Evolutionary conservation across 2,888 invertebrate genomes (phyloP), one percentile per base, ranked within the genome.

Genomic region (Pandemis heparana): DNA sequence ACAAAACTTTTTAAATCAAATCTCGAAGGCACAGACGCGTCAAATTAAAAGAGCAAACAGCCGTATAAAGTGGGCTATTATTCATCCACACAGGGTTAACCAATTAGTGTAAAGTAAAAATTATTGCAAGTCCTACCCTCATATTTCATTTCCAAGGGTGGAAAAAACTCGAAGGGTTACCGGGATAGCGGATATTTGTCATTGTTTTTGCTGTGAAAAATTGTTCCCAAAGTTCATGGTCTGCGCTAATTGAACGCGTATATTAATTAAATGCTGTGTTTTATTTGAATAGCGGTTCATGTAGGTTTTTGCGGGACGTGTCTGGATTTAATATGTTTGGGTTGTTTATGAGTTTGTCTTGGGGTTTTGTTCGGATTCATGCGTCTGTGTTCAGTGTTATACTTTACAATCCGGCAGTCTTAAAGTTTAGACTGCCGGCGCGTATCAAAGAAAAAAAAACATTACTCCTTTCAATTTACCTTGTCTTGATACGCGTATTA

Each of bases 31-130:
- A 14, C 23, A 56, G 23, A 12, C 9, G 4, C 60, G 6, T 39
- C 7, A 64, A 46, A 67, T 62, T 46, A 59, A 62, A 53, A 62
- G 38, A 14, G 51, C 51, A 39, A 66, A 53, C 61, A 51, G 18
- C 23, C 53, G n/a, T 23, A 61, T 48, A 60, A 73, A 69, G 59
- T 48, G 59, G 61, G 65, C 53, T 70, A 38, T 74, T 70, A 65
- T 32, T 72, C 72, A 72, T 56, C 67, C 32, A 10, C 38, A 67
- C 73, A 66, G 74, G 74, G 75, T 80, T 78, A 79, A 82, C 85
- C 84, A 87, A 88, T 88, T 88, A 87, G 82, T 72, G 78, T 59
- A 81, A 82, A 86, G 84, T 81, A 79, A 82, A 87, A 87, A 85
- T 80, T 83, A 87, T 83, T 83, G 80, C 82, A 78, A 78, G 78